phyloP scores from a whole-genome alignment of 2,113 vertebrate genomes.

The Oxyruncus cristatus region DNA sequence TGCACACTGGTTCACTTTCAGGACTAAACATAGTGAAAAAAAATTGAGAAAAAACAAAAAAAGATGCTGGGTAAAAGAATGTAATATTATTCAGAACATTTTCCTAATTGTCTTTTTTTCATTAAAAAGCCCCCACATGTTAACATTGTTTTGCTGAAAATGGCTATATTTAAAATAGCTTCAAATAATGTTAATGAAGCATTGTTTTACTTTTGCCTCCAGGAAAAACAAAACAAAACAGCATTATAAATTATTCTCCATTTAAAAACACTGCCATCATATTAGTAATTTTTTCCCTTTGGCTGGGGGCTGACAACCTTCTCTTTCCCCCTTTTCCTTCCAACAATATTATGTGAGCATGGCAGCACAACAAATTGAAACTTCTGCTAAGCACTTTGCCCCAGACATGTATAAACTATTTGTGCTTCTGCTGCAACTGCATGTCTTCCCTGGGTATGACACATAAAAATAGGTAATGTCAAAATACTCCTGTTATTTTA shows the following conservation, averaged over 20 bases:
- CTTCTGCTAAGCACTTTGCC: not conserved
- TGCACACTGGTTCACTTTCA: not conserved
- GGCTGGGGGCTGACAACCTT: not conserved
- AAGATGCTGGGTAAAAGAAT: not conserved
- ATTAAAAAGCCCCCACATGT: not conserved
- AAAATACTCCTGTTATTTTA: constrained; percentile 14
- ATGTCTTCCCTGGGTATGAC: not conserved
- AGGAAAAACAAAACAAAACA: not conserved
- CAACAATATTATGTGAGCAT: not conserved
- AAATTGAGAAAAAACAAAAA: not conserved
- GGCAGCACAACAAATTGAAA: not conserved
- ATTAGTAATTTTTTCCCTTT: constrained; percentile 8
- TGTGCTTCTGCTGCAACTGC: not conserved
- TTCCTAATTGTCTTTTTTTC: not conserved
- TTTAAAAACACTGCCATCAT: not conserved
- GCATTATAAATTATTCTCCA: not conserved
- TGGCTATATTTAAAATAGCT: constrained; percentile 35
- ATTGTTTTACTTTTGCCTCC: constrained; percentile 43
- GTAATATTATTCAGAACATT: not conserved
- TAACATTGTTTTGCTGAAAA: constrained; percentile 30
- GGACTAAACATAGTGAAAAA: not conserved
- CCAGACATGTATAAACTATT: not conserved
- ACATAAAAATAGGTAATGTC: constrained; percentile 8
- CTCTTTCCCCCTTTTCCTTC: not conserved
- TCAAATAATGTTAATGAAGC: constrained; percentile 41